These are phyloP conservation scores for Prunella fulvescens DNA, from an alignment of 2,113 vertebrate species.

Conservation along the genomic window DNA sequence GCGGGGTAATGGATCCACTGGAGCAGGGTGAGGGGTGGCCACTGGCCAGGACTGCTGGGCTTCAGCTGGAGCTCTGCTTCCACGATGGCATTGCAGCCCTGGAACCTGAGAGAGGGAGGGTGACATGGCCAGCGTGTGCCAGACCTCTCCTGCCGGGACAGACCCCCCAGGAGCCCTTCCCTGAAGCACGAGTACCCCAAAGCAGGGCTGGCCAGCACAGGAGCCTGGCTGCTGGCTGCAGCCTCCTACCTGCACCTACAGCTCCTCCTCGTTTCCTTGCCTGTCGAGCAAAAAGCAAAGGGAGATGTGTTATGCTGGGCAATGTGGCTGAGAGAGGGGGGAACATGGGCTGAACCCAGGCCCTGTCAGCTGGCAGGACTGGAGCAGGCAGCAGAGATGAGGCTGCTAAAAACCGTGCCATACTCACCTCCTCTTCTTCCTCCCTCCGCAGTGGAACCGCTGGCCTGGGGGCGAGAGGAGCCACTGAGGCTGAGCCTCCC, in stretches of 20 bases:
- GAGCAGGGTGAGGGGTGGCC: slow-evolving; percentile 13
- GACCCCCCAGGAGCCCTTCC: rapidly evolving
- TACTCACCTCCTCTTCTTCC: slow-evolving; percentile 69
- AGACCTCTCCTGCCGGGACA: neutral
- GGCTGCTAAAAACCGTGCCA: rapidly evolving
- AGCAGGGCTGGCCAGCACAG: rapidly evolving
- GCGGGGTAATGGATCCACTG: slow-evolving; percentile 9
- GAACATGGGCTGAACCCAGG: rapidly evolving
- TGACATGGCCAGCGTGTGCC: rapidly evolving
- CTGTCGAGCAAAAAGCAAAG: neutral
- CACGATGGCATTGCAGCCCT: neutral
- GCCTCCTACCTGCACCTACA: slow-evolving; percentile 44
- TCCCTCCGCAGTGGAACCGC: slow-evolving; percentile 76
- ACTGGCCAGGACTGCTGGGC: neutral
- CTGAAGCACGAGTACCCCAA: neutral
- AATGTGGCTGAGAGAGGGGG: rapidly evolving
- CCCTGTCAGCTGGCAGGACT: neutral
- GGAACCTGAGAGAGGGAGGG: neutral
- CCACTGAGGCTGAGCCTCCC: neutral
- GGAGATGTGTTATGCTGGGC: rapidly evolving
- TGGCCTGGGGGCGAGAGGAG: slow-evolving; percentile 70
- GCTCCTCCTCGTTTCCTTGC: neutral
- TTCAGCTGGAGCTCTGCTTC: neutral
- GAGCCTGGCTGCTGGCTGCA: neutral
- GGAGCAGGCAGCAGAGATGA: neutral